Percentiles rank a stretch among this genome's conserved stretches.
Evolutionary conservation across 1,140 invertebrate genomes (phyloP).

Genomic region (Nebria ingens): DNA sequence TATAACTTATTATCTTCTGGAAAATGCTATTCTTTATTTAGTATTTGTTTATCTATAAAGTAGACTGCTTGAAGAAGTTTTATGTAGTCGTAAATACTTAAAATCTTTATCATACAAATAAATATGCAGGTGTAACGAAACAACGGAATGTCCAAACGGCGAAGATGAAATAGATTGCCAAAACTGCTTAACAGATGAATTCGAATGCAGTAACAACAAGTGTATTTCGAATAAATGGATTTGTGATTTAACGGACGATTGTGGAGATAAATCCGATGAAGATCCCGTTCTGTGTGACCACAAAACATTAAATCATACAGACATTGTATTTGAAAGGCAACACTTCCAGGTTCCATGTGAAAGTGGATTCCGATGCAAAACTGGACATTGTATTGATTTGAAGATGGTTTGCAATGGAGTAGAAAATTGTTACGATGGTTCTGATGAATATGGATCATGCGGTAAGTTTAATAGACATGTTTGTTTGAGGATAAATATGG

Average conservation of each 20-base stretch:
- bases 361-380: conserved; percentile 46
- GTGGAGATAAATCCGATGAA: conserved; percentile 58
- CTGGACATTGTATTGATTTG: conserved; percentile 50
- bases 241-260: conserved; percentile 57
- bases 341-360: conserved; percentile 25
- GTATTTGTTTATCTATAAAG: too few relatives aligned
- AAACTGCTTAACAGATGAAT: conserved; percentile 39
- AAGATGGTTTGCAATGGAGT: conserved; percentile 52
- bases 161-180: conserved; percentile 50
- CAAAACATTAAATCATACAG: background rate
- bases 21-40: too few relatives aligned
- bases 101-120: background rate
- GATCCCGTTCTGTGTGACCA: conserved; percentile 34
- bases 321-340: background rate
- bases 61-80: too few relatives aligned
- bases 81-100: background rate
- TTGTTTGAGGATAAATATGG: background rate
- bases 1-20: too few relatives aligned
- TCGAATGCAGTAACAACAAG: conserved; percentile 41
- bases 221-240: conserved; percentile 48
- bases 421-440: conserved; percentile 54
- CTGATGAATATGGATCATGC: conserved; percentile 48
- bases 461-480: conserved; percentile 32
- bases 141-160: conserved; percentile 56
- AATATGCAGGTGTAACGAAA: conserved; percentile 49